Conservation (phyloP, 2,888 invertebrate genomes). For the Stenichneumon culpator region DNA sequence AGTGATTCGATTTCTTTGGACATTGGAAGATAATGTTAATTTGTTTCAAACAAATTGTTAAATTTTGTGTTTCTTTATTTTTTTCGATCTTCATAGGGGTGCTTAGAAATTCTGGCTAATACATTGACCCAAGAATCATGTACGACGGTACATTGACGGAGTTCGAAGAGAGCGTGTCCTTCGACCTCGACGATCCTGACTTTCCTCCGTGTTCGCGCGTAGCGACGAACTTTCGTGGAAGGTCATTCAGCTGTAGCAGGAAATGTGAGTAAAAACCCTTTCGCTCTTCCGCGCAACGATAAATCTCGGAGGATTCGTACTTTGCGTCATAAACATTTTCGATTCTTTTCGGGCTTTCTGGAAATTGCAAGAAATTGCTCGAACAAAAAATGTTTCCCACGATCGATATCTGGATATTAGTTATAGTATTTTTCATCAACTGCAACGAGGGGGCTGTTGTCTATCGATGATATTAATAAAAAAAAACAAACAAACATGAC, state of each 20-base stretch:
- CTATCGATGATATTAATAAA: too few relatives aligned
- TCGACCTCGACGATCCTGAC: conserved; percentile 83
- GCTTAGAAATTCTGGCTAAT: not conserved
- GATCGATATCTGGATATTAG: too few relatives aligned
- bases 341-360: too few relatives aligned
- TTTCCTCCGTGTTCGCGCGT: conserved; percentile 77
- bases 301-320: not conserved
- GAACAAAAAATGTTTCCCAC: too few relatives aligned
- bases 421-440: not conserved
- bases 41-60: not conserved
- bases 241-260: conserved; percentile 48
- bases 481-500: too few relatives aligned
- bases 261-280: conserved; percentile 48
- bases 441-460: not conserved
- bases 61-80: not conserved
- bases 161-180: conserved; percentile 82
- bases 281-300: not conserved
- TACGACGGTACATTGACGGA: conserved; percentile 79
- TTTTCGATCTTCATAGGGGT: not conserved
- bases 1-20: not conserved
- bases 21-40: not conserved
- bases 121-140: conserved; percentile 43
- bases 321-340: not conserved
- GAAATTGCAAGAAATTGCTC: too few relatives aligned
- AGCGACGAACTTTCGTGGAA: conserved; percentile 28